phyloP scores from a whole-genome alignment of 2,113 vertebrate species.

The Crotalus tigris region DNA sequence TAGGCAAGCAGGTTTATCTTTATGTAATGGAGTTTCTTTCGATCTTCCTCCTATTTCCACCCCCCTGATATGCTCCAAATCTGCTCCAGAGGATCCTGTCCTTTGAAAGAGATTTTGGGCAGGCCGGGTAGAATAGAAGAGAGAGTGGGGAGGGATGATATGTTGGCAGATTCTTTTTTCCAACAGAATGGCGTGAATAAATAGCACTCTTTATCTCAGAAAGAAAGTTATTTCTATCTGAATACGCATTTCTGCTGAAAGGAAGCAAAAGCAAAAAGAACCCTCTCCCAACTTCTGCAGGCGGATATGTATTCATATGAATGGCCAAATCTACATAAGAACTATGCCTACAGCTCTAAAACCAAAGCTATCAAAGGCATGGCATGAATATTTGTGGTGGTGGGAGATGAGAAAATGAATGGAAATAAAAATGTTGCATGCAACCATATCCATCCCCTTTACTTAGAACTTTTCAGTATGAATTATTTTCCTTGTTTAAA shows the following conservation, averaged over 20 bases:
- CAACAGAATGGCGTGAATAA: neutral
- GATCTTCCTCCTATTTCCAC: neutral
- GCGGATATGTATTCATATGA: neutral
- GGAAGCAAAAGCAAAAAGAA: neutral
- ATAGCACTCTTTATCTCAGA: neutral
- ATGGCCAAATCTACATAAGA: neutral
- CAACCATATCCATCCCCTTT: neutral
- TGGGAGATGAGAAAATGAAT: neutral
- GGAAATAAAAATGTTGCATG: neutral
- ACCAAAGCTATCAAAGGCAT: neutral
- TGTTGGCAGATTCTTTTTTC: neutral
- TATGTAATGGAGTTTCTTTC: neutral
- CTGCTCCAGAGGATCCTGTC: neutral
- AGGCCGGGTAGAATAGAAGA: neutral
- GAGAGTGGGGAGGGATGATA: neutral
- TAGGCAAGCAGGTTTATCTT: neutral
- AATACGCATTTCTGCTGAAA: neutral
- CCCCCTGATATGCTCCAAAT: neutral
- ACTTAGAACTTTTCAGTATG: neutral
- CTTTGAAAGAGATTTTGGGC: neutral
- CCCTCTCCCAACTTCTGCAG: neutral
- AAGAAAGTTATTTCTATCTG: neutral
- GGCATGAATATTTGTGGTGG: neutral
- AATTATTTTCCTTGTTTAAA: slow-evolving; percentile 16
- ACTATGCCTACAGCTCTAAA: neutral